Evolutionary conservation across 2,888 invertebrate species (phyloP).

Genomic region (Listrodromus nycthemerus): DNA sequence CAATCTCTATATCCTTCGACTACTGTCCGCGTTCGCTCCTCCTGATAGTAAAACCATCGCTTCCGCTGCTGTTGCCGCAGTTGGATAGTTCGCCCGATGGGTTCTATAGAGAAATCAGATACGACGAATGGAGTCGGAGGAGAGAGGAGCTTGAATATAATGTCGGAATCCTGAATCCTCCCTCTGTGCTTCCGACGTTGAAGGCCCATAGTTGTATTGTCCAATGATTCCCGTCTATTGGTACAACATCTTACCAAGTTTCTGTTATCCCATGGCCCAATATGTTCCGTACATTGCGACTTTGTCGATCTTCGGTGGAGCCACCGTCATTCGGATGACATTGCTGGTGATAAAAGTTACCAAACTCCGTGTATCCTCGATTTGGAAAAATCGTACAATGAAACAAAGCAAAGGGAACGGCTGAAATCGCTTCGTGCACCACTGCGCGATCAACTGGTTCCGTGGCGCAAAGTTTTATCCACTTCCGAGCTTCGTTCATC

Average conservation of each 20-base stretch:
- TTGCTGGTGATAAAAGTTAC: neutral
- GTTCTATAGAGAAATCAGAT: constrained; percentile 8
- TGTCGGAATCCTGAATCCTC: constrained; percentile 2
- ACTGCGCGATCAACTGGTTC: constrained; percentile 21
- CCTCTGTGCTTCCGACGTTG: neutral
- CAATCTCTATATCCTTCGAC: constrained; percentile 10
- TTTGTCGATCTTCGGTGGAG: neutral
- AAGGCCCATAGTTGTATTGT: constrained; percentile 9
- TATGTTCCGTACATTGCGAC: neutral
- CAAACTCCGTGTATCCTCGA: neutral
- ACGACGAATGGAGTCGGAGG: constrained; percentile 10
- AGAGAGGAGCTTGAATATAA: constrained; percentile 3
- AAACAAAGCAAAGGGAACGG: neutral
- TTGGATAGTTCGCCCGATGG: constrained; percentile 11
- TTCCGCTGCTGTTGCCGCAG: constrained; percentile 37
- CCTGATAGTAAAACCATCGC: constrained; percentile 52
- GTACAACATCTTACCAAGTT: constrained; percentile 6
- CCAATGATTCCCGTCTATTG: constrained; percentile 21
- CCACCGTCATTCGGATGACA: neutral
- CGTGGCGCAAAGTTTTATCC: neutral
- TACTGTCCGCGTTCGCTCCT: constrained; percentile 19
- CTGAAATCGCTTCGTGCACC: constrained; percentile 6
- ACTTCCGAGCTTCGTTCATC: neutral
- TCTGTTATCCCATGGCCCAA: constrained; percentile 1
- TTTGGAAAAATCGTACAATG: neutral